Evolutionary conservation across 2,797 vertebrate species (phyloP), one percentile per base, ranked within the genome.

Genomic region (Neosalanx taihuensis): DNA sequence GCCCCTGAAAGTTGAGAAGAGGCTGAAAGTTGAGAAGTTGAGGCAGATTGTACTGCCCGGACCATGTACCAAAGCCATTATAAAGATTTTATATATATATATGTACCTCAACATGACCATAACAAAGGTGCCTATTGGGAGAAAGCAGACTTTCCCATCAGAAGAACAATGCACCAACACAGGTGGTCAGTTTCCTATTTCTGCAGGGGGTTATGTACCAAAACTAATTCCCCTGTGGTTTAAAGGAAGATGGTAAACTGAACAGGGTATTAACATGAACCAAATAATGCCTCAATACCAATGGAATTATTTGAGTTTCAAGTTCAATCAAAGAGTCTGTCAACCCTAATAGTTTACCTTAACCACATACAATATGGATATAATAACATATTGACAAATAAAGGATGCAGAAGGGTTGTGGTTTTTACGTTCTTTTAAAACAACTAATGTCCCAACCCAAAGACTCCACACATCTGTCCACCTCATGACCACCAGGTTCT

Each of bases 81-180:
- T 70, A 84, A 68, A 86, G 83, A 84, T 82, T 26, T 1, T 80
- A 82, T 26, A 26, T 80, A 82, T 80, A 86, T 78, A 72, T 75
- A 68, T 72, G 64, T 78, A 87, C 83, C 86, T 87, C 86, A 89
- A 79, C 82, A 72, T n/a, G n/a, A n/a, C n/a, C n/a, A n/a, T 79
- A 83, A 90, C 83, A 89, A 88, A 88, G 82, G 79, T 56, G 0
- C 77, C 71, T 85, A 87, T 79, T 89, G 76, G 88, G 79, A 84
- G 65, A 56, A 75, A 81, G 79, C 76, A 72, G 64, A 69, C 69
- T 83, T 90, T 89, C 87, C 90, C 87, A 89, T 86, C 84, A 69
- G 41, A 56, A 82, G 84, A 89, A 90, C 89, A 89, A 89, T 82
- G 79, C 75, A 81, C 84, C 85, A 82, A 79, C 18, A n/a, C 86